phyloP scores from a whole-genome alignment of 2,797 vertebrate species.

The Natrix natrix region DNA sequence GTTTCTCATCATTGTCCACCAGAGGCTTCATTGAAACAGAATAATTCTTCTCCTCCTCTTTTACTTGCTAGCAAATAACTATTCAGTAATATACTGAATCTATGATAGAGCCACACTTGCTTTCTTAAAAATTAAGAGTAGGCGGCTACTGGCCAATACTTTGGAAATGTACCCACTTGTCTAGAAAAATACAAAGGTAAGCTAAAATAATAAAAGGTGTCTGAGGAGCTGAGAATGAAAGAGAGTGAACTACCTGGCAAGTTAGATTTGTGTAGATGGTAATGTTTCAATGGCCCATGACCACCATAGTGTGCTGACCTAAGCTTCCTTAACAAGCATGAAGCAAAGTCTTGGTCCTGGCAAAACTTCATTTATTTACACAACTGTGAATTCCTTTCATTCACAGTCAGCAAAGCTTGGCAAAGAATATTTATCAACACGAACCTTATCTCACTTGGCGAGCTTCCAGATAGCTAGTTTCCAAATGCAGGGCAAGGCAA shows the following conservation, averaged over 20 bases:
- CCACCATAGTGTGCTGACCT: no score
- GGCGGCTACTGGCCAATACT: not conserved
- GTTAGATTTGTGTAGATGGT: not conserved
- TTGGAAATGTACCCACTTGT: not conserved
- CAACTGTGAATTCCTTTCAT: no score
- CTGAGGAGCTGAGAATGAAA: not conserved
- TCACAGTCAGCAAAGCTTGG: no score
- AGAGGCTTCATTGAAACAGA: not conserved
- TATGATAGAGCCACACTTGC: not conserved
- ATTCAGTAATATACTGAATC: not conserved
- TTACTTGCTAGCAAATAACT: not conserved
- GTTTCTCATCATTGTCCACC: not conserved
- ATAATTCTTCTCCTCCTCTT: not conserved
- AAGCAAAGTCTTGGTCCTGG: no score
- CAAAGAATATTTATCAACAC: no score
- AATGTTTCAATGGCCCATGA: not conserved
- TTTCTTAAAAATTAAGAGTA: not conserved
- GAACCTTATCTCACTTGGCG: no score
- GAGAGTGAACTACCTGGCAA: not conserved
- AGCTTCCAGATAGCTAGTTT: no score
- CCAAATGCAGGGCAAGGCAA: no score
- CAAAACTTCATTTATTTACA: no score
- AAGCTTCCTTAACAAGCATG: no score
- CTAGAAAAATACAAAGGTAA: not conserved
- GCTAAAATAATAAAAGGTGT: not conserved